phyloP scores from a whole-genome alignment of 2,888 invertebrate species.

The Rhingia rostrata region DNA sequence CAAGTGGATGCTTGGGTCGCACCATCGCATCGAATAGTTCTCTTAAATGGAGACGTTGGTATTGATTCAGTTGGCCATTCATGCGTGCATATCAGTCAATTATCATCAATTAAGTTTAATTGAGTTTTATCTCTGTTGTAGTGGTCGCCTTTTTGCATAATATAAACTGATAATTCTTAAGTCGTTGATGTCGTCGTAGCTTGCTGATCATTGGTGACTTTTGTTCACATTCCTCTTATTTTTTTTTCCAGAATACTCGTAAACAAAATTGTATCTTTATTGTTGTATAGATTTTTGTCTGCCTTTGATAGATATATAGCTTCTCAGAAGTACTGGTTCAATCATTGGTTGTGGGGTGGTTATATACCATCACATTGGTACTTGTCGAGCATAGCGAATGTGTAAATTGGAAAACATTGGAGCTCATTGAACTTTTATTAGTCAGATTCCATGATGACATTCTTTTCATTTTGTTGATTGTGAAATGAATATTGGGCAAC shows the following conservation, averaged over 20 bases:
- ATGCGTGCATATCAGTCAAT: conserved; percentile 72
- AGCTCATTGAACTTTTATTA: conserved; percentile 45
- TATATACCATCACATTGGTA: not conserved
- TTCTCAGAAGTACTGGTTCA: not conserved
- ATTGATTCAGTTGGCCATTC: conserved; percentile 67
- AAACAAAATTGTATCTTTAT: conserved; percentile 52
- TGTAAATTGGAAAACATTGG: conserved; percentile 47
- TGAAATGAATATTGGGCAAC: not conserved
- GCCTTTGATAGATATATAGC: conserved; percentile 12
- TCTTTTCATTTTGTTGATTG: not conserved
- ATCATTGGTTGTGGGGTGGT: conserved; percentile 13
- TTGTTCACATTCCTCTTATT: conserved; percentile 37
- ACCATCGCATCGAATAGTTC: conserved; percentile 33
- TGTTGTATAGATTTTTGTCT: conserved; percentile 28
- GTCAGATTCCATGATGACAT: conserved; percentile 2
- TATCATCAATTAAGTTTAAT: conserved; percentile 74
- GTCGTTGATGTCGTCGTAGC: conserved; percentile 14
- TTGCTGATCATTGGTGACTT: conserved; percentile 47
- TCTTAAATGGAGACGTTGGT: conserved; percentile 48
- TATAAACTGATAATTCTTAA: conserved; percentile 19
- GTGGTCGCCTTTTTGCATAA: conserved; percentile 24
- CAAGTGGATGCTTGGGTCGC: conserved; percentile 42
- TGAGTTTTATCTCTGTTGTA: conserved; percentile 54
- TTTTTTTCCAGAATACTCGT: conserved; percentile 3
- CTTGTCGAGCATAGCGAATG: conserved; percentile 5